Conservation (phyloP, 1,140 invertebrate species). For the Wiebesia pumilae region DNA sequence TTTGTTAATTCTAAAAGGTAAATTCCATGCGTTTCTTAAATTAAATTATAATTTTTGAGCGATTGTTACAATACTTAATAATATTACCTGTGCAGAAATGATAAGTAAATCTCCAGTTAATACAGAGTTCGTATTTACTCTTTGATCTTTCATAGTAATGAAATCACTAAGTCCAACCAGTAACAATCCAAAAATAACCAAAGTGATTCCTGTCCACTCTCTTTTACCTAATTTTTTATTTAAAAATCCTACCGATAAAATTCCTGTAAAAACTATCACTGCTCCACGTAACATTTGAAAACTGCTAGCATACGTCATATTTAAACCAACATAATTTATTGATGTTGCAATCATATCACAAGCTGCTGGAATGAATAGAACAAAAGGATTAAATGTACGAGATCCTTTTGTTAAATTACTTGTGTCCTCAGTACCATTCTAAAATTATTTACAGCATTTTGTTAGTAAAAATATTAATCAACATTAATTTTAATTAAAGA, state of each 20-base stretch:
- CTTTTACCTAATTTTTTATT: conserved; percentile 79
- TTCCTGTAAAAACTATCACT: conserved; percentile 94
- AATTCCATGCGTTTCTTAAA: not conserved
- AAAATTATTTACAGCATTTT: conserved; percentile 49
- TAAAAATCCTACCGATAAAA: conserved; percentile 92
- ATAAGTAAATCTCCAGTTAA: conserved; percentile 95
- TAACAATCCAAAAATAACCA: conserved; percentile 87
- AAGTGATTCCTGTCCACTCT: conserved; percentile 90
- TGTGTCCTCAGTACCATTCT: conserved; percentile 77
- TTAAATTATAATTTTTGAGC: not conserved
- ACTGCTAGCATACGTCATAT: conserved; percentile 93
- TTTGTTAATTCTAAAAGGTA: not conserved
- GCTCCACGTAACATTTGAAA: conserved; percentile 98
- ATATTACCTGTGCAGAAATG: conserved; percentile 84
- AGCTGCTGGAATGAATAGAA: conserved; percentile 89
- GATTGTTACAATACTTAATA: not conserved
- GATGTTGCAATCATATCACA: conserved; percentile 90
- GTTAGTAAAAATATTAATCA: conserved; percentile 6
- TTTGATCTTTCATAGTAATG: conserved; percentile 71
- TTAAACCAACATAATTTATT: conserved; percentile 93
- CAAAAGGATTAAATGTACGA: conserved; percentile 84
- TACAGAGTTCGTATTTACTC: conserved; percentile 83
- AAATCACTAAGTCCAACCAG: conserved; percentile 91
- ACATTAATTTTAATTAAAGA: not conserved
- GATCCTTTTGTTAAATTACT: conserved; percentile 80